Conservation (phyloP, 1,140 invertebrate genomes). For the Drosophila varians region DNA sequence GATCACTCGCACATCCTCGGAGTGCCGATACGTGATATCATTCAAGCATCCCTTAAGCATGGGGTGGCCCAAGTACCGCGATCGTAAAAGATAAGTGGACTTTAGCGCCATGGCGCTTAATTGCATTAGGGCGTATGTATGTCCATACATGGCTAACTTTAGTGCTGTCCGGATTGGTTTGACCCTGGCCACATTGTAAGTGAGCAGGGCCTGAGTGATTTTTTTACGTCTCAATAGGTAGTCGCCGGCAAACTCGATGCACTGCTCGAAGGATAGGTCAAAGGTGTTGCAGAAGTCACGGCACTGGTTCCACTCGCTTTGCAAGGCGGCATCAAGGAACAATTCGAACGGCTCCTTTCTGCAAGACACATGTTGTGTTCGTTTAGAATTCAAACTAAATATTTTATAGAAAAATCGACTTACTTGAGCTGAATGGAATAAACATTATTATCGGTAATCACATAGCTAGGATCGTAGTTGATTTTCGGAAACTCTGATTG, state of each 20-base stretch:
- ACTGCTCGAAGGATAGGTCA: constrained; percentile 87
- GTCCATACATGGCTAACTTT: constrained; percentile 89
- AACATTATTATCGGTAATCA: constrained; percentile 88
- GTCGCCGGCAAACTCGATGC: constrained; percentile 90
- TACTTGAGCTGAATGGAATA: constrained; percentile 88
- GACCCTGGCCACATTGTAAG: constrained; percentile 90
- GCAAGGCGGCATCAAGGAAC: constrained; percentile 86
- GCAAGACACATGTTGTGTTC: neutral
- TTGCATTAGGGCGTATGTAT: constrained; percentile 88
- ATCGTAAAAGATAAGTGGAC: constrained; percentile 69
- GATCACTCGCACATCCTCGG: constrained; percentile 72
- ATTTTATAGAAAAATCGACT: neutral
- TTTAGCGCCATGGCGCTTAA: constrained; percentile 81
- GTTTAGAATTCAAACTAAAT: too few relatives aligned
- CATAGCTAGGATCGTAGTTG: constrained; percentile 87
- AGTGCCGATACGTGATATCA: constrained; percentile 75
- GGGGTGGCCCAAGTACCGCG: constrained; percentile 60
- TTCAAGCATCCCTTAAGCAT: constrained; percentile 62
- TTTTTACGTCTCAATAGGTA: constrained; percentile 87
- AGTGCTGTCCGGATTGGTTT: constrained; percentile 88
- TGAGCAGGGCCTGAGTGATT: constrained; percentile 87
- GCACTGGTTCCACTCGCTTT: constrained; percentile 72
- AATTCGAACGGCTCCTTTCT: constrained; percentile 86
- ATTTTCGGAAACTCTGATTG: constrained; percentile 78
- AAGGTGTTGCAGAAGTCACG: constrained; percentile 84